These are phyloP conservation scores for Mythimna loreyi DNA, from an alignment of 2,888 invertebrate genomes.

Conservation along the genomic window DNA sequence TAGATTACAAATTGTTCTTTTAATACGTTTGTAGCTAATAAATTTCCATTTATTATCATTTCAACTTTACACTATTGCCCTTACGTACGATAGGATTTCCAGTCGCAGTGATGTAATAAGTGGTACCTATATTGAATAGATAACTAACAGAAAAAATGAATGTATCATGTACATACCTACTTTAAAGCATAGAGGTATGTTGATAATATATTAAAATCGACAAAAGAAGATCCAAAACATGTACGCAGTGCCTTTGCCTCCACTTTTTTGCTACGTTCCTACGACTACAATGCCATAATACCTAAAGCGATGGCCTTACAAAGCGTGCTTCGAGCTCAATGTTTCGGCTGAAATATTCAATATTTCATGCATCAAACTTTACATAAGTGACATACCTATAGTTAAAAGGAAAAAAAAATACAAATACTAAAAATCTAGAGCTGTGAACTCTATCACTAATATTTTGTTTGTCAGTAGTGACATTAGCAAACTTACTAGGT, in stretches of 20 bases:
- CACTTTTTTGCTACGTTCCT: too few species aligned
- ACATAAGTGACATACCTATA: not conserved
- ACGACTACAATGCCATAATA: not conserved
- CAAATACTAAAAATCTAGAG: too few species aligned
- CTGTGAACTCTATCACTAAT: not conserved
- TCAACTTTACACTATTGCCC: conserved; percentile 45
- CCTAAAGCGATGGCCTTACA: not conserved
- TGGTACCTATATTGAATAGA: not conserved
- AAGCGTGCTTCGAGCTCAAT: not conserved
- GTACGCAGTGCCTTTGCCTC: too few species aligned
- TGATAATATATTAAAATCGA: not conserved
- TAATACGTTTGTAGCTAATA: conserved; percentile 1
- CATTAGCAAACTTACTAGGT: not conserved
- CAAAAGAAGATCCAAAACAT: not conserved
- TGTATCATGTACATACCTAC: not conserved
- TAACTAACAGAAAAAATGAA: not conserved
- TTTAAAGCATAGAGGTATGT: not conserved
- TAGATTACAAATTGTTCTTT: not conserved
- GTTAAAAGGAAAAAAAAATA: not conserved
- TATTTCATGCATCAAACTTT: not conserved
- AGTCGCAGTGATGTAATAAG: conserved; percentile 27
- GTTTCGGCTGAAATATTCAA: not conserved
- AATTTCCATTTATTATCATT: conserved; percentile 29
- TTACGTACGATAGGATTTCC: conserved; percentile 15
- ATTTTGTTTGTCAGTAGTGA: not conserved